Evolutionary conservation across 30 jellyfish, hydroid and myxozoan species (phyloP).

Genomic region (Hydractinia symbiolongicarpus): DNA sequence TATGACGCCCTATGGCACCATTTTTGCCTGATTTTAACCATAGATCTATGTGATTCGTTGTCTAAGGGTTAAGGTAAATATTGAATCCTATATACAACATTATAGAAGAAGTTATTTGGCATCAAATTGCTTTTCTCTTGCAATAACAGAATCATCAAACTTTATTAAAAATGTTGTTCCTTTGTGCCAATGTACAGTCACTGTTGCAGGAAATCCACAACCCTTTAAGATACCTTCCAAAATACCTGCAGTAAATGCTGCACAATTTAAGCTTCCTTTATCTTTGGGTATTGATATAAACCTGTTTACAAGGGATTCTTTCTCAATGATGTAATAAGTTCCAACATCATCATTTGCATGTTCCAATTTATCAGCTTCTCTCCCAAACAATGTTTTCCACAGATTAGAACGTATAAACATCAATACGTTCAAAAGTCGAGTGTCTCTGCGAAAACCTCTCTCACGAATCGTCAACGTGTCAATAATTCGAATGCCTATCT

Average conservation of each 20-base stretch:
- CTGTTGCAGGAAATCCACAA: slow-evolving; percentile 93
- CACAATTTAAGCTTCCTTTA: slow-evolving; percentile 92
- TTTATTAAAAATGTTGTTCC: slow-evolving; percentile 97
- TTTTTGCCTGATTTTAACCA: too few relatives aligned
- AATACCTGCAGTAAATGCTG: slow-evolving; percentile 94
- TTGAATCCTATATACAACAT: background rate
- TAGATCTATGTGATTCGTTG: too few relatives aligned
- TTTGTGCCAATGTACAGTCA: slow-evolving; percentile 99
- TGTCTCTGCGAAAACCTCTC: slow-evolving; percentile 84
- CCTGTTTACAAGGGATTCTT: slow-evolving; percentile 89
- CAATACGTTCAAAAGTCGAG: slow-evolving; percentile 59
- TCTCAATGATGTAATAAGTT: slow-evolving; percentile 90
- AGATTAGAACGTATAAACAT: slow-evolving; percentile 71
- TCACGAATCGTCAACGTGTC: slow-evolving; percentile 81
- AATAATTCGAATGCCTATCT: slow-evolving; percentile 76
- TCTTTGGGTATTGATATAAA: slow-evolving; percentile 94
- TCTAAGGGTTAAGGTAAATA: background rate
- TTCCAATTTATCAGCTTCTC: slow-evolving; percentile 97
- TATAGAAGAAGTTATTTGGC: slow-evolving; percentile 37
- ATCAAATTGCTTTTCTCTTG: slow-evolving; percentile 84
- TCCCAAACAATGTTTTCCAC: slow-evolving; percentile 96
- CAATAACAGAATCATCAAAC: slow-evolving; percentile 96
- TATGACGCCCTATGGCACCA: too few relatives aligned
- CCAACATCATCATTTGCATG: slow-evolving; percentile 97
- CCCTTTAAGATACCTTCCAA: slow-evolving; percentile 87